These are phyloP conservation scores for Chiloscyllium plagiosum DNA, from an alignment of 2,113 vertebrate species.

Conservation along the genomic window DNA sequence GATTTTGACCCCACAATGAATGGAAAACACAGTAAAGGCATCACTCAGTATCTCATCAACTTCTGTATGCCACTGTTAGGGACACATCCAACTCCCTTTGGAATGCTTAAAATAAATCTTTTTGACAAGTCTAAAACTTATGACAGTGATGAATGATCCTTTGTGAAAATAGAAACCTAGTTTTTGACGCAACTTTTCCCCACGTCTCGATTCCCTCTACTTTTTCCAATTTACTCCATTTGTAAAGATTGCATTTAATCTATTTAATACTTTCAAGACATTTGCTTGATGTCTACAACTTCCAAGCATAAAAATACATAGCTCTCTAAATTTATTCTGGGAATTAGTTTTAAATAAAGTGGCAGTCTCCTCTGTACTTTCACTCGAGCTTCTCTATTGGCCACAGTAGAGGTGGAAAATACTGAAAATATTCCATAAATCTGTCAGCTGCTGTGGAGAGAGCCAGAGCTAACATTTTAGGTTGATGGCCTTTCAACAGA, in stretches of 20 bases:
- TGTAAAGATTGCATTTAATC: not conserved
- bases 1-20: not conserved
- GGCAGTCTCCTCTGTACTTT: not conserved
- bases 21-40: not conserved
- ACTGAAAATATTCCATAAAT: not conserved
- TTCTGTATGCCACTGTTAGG: not conserved
- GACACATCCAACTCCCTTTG: not conserved
- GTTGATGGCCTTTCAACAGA: not conserved
- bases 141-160: not conserved
- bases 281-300: not conserved
- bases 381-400: not conserved
- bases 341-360: not conserved
- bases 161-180: too few relatives aligned
- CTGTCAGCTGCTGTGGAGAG: not conserved
- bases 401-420: not conserved
- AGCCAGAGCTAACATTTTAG: not conserved
- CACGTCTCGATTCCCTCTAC: not conserved
- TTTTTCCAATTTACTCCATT: not conserved
- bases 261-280: not conserved
- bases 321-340: not conserved
- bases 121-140: not conserved
- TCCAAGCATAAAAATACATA: not conserved
- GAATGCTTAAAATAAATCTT: not conserved
- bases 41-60: not conserved
- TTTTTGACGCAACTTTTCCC: not conserved